These are phyloP conservation scores for Gobio occitaniae DNA, from an alignment of 2,797 vertebrate species.

Conservation along the genomic window DNA sequence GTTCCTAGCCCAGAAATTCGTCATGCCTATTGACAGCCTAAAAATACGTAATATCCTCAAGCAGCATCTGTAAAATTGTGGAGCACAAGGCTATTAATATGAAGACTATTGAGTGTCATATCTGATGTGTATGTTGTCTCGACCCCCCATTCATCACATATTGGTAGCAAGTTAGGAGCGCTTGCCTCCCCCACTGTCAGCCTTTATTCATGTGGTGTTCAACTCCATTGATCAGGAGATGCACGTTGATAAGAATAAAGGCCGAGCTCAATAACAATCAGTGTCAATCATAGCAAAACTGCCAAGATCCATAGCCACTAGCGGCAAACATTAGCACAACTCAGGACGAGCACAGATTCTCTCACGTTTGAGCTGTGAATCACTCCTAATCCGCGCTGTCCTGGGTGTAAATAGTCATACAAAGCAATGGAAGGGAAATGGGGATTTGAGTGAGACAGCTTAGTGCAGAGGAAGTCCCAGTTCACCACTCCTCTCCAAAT, in stretches of 20 bases:
- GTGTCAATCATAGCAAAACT: conserved; percentile 56
- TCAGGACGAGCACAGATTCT: conserved; percentile 32
- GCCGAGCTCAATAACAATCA: conserved; percentile 62
- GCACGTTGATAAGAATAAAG: conserved; percentile 58
- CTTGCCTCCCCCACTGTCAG: conserved; percentile 32
- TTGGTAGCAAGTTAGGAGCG: conserved; percentile 13
- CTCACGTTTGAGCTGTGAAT: conserved; percentile 38
- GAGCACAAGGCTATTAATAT: conserved; percentile 37
- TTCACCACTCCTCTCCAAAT: conserved; percentile 30
- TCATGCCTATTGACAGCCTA: conserved; percentile 21
- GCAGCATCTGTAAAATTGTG: conserved; percentile 12
- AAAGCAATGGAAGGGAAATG: conserved; percentile 38
- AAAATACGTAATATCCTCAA: conserved; percentile 43
- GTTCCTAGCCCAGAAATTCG: neutral
- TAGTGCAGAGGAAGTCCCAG: conserved; percentile 47
- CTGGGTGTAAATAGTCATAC: conserved; percentile 53
- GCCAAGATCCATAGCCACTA: conserved; percentile 45
- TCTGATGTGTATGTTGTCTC: conserved; percentile 44
- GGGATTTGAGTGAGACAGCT: conserved; percentile 52
- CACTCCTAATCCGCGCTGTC: conserved; percentile 49
- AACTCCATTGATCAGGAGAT: conserved; percentile 61
- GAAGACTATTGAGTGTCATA: conserved; percentile 54
- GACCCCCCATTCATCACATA: conserved; percentile 28
- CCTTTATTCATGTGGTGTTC: conserved; percentile 47
- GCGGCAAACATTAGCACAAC: conserved; percentile 33